These are phyloP conservation scores for Phymanthus crucifer DNA, from an alignment of 92 coral and sea anemone species.

Conservation along the genomic window DNA sequence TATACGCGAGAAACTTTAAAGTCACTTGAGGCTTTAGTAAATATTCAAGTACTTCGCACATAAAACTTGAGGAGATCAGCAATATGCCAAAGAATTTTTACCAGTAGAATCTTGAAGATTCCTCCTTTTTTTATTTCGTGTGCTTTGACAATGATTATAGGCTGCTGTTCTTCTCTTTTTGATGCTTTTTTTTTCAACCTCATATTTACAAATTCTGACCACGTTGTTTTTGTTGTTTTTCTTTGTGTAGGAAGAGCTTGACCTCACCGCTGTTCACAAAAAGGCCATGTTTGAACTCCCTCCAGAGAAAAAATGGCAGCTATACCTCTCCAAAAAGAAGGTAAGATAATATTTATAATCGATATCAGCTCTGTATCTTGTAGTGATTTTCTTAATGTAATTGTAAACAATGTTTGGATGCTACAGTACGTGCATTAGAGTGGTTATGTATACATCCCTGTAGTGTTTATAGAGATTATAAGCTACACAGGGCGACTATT, in stretches of 20 bases:
- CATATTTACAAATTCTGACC: constrained; percentile 14
- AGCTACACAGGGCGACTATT: background rate
- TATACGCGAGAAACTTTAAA: background rate
- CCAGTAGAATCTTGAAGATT: background rate
- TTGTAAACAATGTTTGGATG: constrained; percentile 9
- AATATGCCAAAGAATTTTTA: background rate
- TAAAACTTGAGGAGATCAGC: background rate
- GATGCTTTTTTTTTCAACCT: background rate
- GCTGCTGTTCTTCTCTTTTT: background rate
- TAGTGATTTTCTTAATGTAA: background rate
- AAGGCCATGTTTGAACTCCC: constrained; percentile 98
- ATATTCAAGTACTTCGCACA: constrained; percentile 15
- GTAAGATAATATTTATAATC: constrained; percentile 36
- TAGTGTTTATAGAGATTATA: background rate
- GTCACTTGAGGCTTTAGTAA: background rate
- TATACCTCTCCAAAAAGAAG: constrained; percentile 95
- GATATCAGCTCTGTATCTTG: background rate
- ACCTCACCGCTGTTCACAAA: constrained; percentile 90
- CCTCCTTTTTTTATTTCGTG: background rate
- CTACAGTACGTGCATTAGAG: background rate
- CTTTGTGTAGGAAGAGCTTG: constrained; percentile 91
- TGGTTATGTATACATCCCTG: background rate
- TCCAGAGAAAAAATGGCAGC: constrained; percentile 99
- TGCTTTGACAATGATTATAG: background rate
- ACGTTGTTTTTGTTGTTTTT: background rate